Evolutionary conservation across 2,888 invertebrate species (phyloP).

Genomic region (Lomographa bimaculata): DNA sequence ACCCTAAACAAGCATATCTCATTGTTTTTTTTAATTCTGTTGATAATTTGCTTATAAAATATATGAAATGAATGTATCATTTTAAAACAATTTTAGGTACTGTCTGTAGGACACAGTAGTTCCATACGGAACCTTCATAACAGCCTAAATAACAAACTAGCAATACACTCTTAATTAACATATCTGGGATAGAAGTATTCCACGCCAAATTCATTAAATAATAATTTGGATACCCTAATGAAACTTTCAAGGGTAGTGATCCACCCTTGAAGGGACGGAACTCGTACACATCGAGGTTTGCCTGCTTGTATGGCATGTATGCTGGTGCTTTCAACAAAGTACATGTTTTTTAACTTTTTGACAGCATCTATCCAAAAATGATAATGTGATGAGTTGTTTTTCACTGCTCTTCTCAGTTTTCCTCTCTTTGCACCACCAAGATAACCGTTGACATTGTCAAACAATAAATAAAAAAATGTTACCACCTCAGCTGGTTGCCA

Average conservation of each 20-base stretch:
- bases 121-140: not conserved
- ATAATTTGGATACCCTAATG: not conserved
- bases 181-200: slow-evolving; percentile 1
- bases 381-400: not conserved
- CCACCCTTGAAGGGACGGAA: slow-evolving; percentile 1
- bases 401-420: not conserved
- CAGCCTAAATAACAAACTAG: too few relatives aligned
- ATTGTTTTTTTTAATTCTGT: too few relatives aligned
- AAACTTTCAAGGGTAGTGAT: slow-evolving; percentile 1
- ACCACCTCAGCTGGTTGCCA: not conserved
- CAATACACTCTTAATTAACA: slow-evolving; percentile 3
- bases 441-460: slow-evolving; percentile 1
- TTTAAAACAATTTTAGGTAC: too few relatives aligned
- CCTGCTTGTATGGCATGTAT: not conserved
- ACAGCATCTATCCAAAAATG: not conserved
- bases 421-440: not conserved
- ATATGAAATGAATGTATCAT: slow-evolving; percentile 1
- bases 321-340: not conserved
- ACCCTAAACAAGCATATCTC: not conserved
- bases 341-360: not conserved
- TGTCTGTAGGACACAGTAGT: too few relatives aligned
- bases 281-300: not conserved
- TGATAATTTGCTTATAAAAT: too few relatives aligned
- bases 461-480: not conserved
- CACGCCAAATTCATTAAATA: not conserved